Base-by-base conservation (phyloP, 2,113 vertebrate species). In the Cryptotis parvus region DNA sequence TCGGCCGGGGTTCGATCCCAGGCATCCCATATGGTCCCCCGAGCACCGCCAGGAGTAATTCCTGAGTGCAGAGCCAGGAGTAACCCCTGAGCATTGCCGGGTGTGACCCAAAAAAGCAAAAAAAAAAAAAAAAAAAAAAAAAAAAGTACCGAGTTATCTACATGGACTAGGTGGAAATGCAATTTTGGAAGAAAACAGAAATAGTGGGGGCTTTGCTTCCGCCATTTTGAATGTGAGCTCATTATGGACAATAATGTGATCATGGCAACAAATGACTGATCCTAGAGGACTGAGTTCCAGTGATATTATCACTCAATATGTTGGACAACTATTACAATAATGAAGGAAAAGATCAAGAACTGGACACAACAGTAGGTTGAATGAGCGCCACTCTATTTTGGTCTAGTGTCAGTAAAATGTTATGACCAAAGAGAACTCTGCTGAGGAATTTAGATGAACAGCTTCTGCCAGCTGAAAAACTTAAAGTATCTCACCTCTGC, bases 141-240 rank as follows among this genome's bases (percentile, higher is more conserved):
- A n/a, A n/a, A n/a, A n/a, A n/a, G n/a, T n/a, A n/a, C n/a, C n/a
- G n/a, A 78, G 4, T 12, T 58, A 39, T 12, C 45, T 87, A 29
- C 20, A 80, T 22, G n/a, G 14, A 72, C 55, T 63, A 68, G 11
- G 33, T 45, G 31, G 9, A 31, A 81, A 26, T 4, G 7, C 8
- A 33, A 49, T 31, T 35, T 69, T 73, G 90, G 37, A 84, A 93
- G 29, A 73, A 86, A 77, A 74, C 31, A 49, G 18, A 72, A 82
- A 22, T 22, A 18, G 75, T 29, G 79, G 45, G 9, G n/a, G 37
- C 81, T 89, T 85, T 78, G 66, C 15, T 85, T 79, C 12, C 35
- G n/a, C 39, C 52, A 9, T 31, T 24, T 9, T 61, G 12, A 84
- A 37, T 52, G 6, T 82, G 65, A 90, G 69, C 16, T 70, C 41